phyloP scores from a whole-genome alignment of 2,113 vertebrate species.

The Polypterus senegalus region DNA sequence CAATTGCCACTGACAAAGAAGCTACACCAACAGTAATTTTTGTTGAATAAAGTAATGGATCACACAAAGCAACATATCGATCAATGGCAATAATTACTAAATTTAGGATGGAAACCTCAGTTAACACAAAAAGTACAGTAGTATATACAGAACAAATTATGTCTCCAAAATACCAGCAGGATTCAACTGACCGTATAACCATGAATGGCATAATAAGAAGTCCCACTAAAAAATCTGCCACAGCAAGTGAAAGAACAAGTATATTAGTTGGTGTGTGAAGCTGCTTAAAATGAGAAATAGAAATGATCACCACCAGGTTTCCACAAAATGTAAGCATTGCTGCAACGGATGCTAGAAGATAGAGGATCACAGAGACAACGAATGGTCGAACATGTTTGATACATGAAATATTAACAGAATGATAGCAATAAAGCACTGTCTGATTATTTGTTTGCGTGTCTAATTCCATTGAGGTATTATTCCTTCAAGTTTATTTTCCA shows the following conservation, averaged over 20 bases:
- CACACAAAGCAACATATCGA: conserved; percentile 12
- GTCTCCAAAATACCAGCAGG: conserved; percentile 8
- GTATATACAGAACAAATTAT: conserved; percentile 4
- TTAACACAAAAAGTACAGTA: neutral
- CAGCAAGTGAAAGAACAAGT: conserved; percentile 7
- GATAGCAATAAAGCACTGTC: conserved; percentile 3
- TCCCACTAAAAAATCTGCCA: conserved; percentile 8
- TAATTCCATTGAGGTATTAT: too few relatives aligned
- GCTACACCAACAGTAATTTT: conserved; percentile 9
- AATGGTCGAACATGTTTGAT: neutral
- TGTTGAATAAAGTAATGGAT: conserved; percentile 13
- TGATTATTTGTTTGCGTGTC: neutral
- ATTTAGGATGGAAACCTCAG: conserved; percentile 13
- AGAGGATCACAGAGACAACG: neutral
- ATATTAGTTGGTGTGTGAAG: conserved; percentile 13
- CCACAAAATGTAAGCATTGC: conserved; percentile 27
- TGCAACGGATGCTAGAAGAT: conserved; percentile 4
- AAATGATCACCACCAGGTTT: conserved; percentile 9
- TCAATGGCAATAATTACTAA: conserved; percentile 15
- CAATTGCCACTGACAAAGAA: neutral
- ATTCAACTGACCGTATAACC: conserved; percentile 4
- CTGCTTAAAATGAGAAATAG: conserved; percentile 9
- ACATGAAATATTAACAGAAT: neutral
- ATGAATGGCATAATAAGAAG: conserved; percentile 54
- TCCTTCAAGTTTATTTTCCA: too few relatives aligned